A percentile compares a stretch with the other conserved stretches of the same genome.
These are phyloP conservation scores for Adineta ricciae DNA, from an alignment of 2,888 invertebrate genomes.

Conservation along the genomic window DNA sequence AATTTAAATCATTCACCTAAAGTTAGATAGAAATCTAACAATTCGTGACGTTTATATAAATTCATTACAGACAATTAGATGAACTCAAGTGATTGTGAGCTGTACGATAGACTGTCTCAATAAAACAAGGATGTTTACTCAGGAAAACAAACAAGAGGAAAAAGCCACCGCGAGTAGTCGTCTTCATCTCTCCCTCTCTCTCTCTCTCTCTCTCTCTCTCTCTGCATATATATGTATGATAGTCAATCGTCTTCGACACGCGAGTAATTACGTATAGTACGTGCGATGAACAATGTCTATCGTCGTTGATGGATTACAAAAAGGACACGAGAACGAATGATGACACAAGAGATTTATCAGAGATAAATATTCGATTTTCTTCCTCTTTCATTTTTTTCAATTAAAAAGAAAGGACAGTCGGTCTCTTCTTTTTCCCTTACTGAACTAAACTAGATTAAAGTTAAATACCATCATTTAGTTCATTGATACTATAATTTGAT, in stretches of 20 bases:
- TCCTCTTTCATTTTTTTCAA: background rate
- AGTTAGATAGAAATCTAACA: background rate
- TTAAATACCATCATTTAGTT: background rate
- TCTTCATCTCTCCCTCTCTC: no score
- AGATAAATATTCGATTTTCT: background rate
- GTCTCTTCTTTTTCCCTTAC: background rate
- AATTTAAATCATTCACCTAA: background rate
- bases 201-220: no score
- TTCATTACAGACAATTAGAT: background rate
- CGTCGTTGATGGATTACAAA: background rate
- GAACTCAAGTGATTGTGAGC: background rate
- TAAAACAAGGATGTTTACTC: background rate
- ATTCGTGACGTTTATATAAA: background rate
- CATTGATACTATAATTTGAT: background rate
- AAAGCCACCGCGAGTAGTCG: background rate
- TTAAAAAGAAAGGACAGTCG: background rate
- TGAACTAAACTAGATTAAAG: background rate
- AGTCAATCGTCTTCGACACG: background rate
- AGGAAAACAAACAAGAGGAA: background rate
- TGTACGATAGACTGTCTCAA: background rate
- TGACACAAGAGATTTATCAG: background rate
- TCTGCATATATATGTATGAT: background rate
- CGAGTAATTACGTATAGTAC: background rate
- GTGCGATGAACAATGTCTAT: constrained; percentile 11
- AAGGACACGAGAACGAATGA: background rate